Evolutionary conservation across 2,113 vertebrate species (phyloP), one percentile per base, ranked within the genome.

Genomic region (Caracal caracal): DNA sequence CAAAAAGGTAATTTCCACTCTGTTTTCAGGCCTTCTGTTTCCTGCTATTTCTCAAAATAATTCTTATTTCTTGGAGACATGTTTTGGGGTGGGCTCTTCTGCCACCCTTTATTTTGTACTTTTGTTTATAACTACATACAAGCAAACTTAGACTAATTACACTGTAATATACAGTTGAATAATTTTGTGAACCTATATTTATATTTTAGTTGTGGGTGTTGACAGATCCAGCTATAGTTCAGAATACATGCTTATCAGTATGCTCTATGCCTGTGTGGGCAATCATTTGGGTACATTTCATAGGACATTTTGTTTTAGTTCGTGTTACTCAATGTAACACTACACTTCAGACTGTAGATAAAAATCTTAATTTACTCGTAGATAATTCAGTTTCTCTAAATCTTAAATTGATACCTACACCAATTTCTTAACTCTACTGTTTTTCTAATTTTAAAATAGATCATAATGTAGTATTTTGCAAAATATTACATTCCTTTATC

Each of bases 231-330:
- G 13, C 59, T 68, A 37, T 59, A 85, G 35, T 90, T 86, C 71
- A 90, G 75, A 49, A 71, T 12, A 71, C 61, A 63, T 35, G 20
- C 19, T 70, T 53, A 40, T 22, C 6, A 63, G 13, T 47, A 10
- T 40, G 26, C 61, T 70, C 22, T 63, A 19, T 53, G n/a, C 0
- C 11, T 26, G n/a, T 79, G 28, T 71, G 33, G 49, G 59, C 17
- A 28, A 47, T 33, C 40, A 10, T 37, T 59, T 68, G 35, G 19
- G 6, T 49, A 47, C 37, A 65, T 97, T 98, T 93, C 37, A 97
- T 3, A 40, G 2, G 82, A 94, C 71, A 70, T 91, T 89, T 75
- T 86, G 43, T 20, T 43, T 43, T 47, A 17, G 12, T 76, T 88
- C 30, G 22, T 66, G 28, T 61, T 88, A 73, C 17, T 71, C 51